Evolutionary conservation across 2,888 invertebrate genomes (phyloP).

Genomic region (Caprella mutica): DNA sequence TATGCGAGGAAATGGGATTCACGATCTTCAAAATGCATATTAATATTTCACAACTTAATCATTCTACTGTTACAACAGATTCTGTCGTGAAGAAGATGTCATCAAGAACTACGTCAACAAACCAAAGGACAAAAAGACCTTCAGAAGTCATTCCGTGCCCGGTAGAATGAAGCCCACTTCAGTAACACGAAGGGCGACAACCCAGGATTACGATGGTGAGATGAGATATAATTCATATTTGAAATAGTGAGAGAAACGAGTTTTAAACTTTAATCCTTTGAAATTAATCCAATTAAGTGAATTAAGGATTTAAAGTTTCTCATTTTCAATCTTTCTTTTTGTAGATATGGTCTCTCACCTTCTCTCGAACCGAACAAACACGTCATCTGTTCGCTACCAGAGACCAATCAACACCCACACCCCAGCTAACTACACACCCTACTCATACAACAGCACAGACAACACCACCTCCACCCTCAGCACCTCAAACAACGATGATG

Average conservation of each 20-base stretch:
- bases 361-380: slow-evolving; percentile 21
- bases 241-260: neutral
- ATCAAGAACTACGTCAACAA: slow-evolving; percentile 34
- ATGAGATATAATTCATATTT: neutral
- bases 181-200: slow-evolving; percentile 17
- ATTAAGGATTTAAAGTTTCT: neutral
- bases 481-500: slow-evolving; percentile 7
- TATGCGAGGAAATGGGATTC: too few relatives aligned
- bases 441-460: slow-evolving; percentile 22
- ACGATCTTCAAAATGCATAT: too few relatives aligned
- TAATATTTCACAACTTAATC: too few relatives aligned
- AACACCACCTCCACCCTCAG: slow-evolving; percentile 6
- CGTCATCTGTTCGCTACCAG: slow-evolving; percentile 26
- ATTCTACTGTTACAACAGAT: too few relatives aligned
- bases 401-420: slow-evolving; percentile 31
- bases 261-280: neutral
- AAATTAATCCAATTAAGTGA: neutral
- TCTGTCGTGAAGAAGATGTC: slow-evolving; percentile 34
- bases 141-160: slow-evolving; percentile 28
- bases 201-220: slow-evolving; percentile 31
- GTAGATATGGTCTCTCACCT: slow-evolving; percentile 32
- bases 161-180: slow-evolving; percentile 1
- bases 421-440: slow-evolving; percentile 31
- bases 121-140: slow-evolving; percentile 22
- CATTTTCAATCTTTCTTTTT: neutral